Evolutionary conservation across 2,113 vertebrate genomes (phyloP).

Genomic region (Anolis carolinensis): DNA sequence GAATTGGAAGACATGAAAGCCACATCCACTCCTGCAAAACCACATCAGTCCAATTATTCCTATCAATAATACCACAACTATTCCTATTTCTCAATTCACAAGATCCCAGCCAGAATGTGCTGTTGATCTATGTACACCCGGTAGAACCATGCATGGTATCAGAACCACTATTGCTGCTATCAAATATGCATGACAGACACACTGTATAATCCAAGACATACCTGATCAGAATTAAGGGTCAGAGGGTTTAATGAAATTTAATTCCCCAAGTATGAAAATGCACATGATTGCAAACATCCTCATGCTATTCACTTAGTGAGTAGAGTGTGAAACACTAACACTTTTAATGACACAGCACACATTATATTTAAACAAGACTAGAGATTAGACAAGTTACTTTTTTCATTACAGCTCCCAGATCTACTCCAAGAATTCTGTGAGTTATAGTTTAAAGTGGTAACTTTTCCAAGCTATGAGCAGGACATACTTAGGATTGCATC

Average conservation of each 20-base stretch:
- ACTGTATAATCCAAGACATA: background rate
- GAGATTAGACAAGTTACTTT: too few species aligned
- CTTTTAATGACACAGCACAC: background rate
- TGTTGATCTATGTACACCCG: background rate
- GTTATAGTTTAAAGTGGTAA: too few species aligned
- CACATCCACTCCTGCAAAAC: too few species aligned
- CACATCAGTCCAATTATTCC: too few species aligned
- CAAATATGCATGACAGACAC: background rate
- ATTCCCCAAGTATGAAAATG: background rate
- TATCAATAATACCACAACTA: background rate
- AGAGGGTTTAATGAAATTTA: background rate
- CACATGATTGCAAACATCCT: background rate
- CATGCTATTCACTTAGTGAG: background rate
- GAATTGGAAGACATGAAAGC: background rate
- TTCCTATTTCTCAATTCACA: background rate
- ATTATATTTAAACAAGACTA: too few species aligned
- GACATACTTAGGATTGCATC: background rate
- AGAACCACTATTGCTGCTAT: background rate
- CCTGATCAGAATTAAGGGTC: background rate
- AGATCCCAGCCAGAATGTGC: background rate
- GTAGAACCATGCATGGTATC: background rate
- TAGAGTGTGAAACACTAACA: background rate
- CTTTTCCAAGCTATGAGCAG: too few species aligned
- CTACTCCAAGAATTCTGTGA: too few species aligned
- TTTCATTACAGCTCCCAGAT: too few species aligned